Evolutionary conservation across 1,140 invertebrate species (phyloP), one percentile per base, ranked within the genome.

Genomic region (Drosophila hydei): DNA sequence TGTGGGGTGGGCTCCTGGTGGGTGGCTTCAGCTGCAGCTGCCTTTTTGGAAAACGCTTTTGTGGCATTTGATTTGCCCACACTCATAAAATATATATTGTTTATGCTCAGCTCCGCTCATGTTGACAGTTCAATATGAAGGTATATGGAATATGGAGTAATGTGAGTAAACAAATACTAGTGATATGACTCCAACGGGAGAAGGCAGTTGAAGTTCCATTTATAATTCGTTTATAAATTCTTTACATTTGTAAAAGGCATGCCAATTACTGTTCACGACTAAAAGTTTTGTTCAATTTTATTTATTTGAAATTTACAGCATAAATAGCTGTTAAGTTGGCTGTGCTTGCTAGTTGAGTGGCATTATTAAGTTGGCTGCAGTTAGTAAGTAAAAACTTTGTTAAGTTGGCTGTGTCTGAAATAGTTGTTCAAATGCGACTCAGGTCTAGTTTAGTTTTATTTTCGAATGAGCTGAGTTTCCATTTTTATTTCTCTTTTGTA

Each of bases 31-130:
- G 11, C 33, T 14, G 33, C 12, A 36, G 38, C 33, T 14, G 19
- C 38, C 36, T 12, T 3, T 54, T 58, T 27, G 12, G 11, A 36
- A 51, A 62, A 16, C 21, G 14, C 33, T 62, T 69, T 54, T 33
- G 50, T 64, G 60, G 43, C 25, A 18, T 70, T 55, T 64, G 25
- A 60, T 59, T 60, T 60, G 30, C 3, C 30, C 16, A 9, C 33
- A 45, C 11, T n/a, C 23, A 33, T 59, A 60, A 48, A 48, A 18
- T 4, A 25, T 5, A 7, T 16, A 36, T 33, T 16, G 33, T 25
- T 48, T 50, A 23, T 18, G 9, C 12, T n/a, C 30, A 18, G 33
- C 9, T n/a, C n/a, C n/a, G n/a, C n/a, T n/a, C 19, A 40, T 27
- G 43, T 58, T 58, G 43, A 8, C 27, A 60, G n/a, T 12, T 12